These are phyloP conservation scores for Phoenoteleia sp. DNA, from an alignment of 2,888 invertebrate species.

Conservation along the genomic window DNA sequence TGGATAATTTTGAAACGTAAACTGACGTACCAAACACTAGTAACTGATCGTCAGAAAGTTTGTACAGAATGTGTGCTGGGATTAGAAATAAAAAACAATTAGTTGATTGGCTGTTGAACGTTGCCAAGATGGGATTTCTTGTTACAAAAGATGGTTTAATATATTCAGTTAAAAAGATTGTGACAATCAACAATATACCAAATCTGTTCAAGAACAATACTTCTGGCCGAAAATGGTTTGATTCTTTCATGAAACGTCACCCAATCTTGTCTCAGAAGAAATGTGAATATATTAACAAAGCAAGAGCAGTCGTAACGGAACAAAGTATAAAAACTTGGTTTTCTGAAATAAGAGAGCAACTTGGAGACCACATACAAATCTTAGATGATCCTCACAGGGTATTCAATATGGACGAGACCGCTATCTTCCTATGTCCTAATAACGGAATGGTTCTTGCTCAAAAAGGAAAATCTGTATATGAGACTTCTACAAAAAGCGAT, in stretches of 20 bases:
- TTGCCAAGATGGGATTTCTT: slow-evolving; percentile 74
- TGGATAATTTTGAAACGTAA: no score
- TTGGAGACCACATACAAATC: slow-evolving; percentile 60
- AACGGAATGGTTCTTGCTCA: slow-evolving; percentile 72
- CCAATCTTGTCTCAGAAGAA: slow-evolving; percentile 45
- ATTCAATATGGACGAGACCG: slow-evolving; percentile 77
- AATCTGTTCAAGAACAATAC: slow-evolving; percentile 64
- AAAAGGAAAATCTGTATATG: slow-evolving; percentile 72
- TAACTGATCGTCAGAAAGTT: no score
- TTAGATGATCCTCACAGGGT: slow-evolving; percentile 71
- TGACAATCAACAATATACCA: slow-evolving; percentile 54
- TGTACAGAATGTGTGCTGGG: not conserved
- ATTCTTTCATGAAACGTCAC: not conserved
- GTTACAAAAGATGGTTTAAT: slow-evolving; percentile 68
- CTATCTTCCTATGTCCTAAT: slow-evolving; percentile 67
- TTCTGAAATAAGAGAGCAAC: slow-evolving; percentile 49
- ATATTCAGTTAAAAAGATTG: slow-evolving; percentile 68
- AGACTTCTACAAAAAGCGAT: slow-evolving; percentile 61
- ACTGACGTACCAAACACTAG: no score
- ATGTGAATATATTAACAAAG: slow-evolving; percentile 70
- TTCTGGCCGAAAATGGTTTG: slow-evolving; percentile 72
- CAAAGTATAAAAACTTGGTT: slow-evolving; percentile 72
- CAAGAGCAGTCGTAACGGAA: slow-evolving; percentile 69
- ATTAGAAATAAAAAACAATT: slow-evolving; percentile 21
- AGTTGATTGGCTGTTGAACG: slow-evolving; percentile 66